A percentile compares a stretch with the other conserved stretches of the same genome.
Evolutionary conservation across 2,888 invertebrate genomes (phyloP).

Genomic region (Blera fallax): DNA sequence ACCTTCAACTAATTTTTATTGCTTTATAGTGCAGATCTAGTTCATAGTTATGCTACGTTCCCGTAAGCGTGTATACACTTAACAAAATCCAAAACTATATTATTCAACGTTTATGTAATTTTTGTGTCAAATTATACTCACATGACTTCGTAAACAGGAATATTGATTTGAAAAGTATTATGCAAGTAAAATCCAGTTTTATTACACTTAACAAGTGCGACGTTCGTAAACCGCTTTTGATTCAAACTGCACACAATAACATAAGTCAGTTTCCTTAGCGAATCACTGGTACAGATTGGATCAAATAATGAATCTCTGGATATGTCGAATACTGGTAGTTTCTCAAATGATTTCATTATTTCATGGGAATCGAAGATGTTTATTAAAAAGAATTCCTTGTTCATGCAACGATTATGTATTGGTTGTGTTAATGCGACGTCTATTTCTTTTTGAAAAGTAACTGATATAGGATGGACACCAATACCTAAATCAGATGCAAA

Average conservation of each 20-base stretch:
- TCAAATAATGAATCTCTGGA: slow-evolving; percentile 49
- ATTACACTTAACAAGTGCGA: slow-evolving; percentile 69
- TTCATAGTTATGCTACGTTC: no score
- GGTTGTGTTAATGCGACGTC: not conserved
- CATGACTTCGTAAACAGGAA: slow-evolving; percentile 73
- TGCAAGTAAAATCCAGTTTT: slow-evolving; percentile 63
- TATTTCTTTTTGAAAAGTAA: not conserved
- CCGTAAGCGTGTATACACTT: no score
- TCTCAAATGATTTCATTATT: not conserved
- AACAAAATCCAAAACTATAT: no score
- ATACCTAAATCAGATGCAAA: slow-evolving; percentile 71
- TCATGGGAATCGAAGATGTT: slow-evolving; percentile 48
- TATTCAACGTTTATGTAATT: no score
- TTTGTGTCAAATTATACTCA: no score
- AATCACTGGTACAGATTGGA: slow-evolving; percentile 41
- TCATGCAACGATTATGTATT: not conserved
- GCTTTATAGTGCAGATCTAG: no score
- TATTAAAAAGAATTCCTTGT: slow-evolving; percentile 74
- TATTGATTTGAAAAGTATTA: slow-evolving; percentile 73
- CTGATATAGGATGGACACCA: slow-evolving; percentile 15
- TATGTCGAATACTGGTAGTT: slow-evolving; percentile 60
- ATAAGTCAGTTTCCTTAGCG: slow-evolving; percentile 67
- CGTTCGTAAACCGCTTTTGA: slow-evolving; percentile 69
- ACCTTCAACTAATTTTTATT: no score
- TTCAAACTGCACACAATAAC: slow-evolving; percentile 72